Conservation (phyloP, 2,888 invertebrate species). For the Ennomos erosarius region DNA sequence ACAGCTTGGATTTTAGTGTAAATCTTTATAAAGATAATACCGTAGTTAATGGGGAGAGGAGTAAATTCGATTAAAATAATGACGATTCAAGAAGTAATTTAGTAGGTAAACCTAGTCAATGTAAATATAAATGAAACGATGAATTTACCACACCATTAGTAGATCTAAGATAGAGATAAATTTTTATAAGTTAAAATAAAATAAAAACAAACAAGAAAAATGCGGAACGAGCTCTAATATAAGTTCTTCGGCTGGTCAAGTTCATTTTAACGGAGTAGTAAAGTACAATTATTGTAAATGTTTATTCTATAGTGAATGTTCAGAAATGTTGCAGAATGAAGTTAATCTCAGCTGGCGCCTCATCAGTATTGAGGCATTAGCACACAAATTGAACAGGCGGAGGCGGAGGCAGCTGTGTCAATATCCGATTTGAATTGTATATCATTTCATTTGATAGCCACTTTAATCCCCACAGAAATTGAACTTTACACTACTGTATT, state of each 20-base stretch:
- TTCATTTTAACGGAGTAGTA: conserved; percentile 6
- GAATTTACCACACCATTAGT: no score
- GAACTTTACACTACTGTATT: conserved; percentile 10
- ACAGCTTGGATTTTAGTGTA: conserved; percentile 32
- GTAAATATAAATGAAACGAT: no score
- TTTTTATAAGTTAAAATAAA: neutral
- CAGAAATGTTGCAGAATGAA: conserved; percentile 35
- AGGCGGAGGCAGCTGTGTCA: conserved; percentile 50
- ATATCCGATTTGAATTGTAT: conserved; percentile 44
- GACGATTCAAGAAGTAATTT: neutral
- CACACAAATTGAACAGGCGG: conserved; percentile 51
- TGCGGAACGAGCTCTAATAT: conserved; percentile 1
- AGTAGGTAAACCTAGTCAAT: no score
- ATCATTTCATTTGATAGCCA: conserved; percentile 29
- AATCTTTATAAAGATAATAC: conserved; percentile 26
- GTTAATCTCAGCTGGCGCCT: conserved; percentile 34
- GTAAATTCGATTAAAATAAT: conserved; percentile 6
- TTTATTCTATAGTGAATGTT: neutral
- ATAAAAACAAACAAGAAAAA: neutral
- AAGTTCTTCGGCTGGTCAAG: conserved; percentile 2
- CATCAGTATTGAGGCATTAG: conserved; percentile 41
- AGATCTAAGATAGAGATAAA: no score
- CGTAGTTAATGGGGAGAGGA: conserved; percentile 13
- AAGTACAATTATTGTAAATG: no score
- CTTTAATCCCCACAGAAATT: conserved; percentile 10